A percentile compares a stretch with the other conserved stretches of the same genome.
Conservation (phyloP, 1,140 invertebrate species). For the Pseudachorutes palmiensis region DNA sequence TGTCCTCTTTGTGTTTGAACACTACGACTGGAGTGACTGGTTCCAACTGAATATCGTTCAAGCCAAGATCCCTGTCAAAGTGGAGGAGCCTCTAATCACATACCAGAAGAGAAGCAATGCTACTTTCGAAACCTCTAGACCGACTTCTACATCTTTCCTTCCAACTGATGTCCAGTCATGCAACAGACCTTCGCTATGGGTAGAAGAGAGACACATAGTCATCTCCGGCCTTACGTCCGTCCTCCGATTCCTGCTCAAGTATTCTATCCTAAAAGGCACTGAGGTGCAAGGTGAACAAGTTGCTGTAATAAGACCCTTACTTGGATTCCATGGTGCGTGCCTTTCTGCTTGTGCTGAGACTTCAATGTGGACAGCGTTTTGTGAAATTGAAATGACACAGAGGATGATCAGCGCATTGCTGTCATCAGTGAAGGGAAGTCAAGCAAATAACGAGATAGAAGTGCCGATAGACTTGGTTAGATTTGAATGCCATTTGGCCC, state of each 20-base stretch:
- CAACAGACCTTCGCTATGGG: slow-evolving; percentile 27
- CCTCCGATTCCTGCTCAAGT: slow-evolving; percentile 43
- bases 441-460: too few species aligned
- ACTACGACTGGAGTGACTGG: slow-evolving; percentile 8
- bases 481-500: slow-evolving; percentile 77
- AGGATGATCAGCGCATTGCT: neutral
- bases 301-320: slow-evolving; percentile 52
- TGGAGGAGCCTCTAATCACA: neutral
- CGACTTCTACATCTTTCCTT: neutral
- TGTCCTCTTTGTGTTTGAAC: slow-evolving; percentile 24
- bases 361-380: slow-evolving; percentile 85
- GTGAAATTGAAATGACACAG: slow-evolving; percentile 65
- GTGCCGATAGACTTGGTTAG: slow-evolving; percentile 57
- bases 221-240: slow-evolving; percentile 45
- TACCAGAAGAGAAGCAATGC: slow-evolving; percentile 12
- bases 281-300: slow-evolving; percentile 47
- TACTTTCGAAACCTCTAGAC: slow-evolving; percentile 7
- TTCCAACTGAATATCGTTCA: slow-evolving; percentile 8
- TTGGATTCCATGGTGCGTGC: slow-evolving; percentile 70
- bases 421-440: neutral
- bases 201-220: slow-evolving; percentile 40
- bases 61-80: neutral
- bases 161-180: neutral
- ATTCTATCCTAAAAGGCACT: slow-evolving; percentile 41
- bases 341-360: slow-evolving; percentile 71